A percentile compares a stretch with the other conserved stretches of the same genome.
These are phyloP conservation scores for Allolobophora icterica DNA, from an alignment of 2,888 invertebrate genomes.

Conservation along the genomic window DNA sequence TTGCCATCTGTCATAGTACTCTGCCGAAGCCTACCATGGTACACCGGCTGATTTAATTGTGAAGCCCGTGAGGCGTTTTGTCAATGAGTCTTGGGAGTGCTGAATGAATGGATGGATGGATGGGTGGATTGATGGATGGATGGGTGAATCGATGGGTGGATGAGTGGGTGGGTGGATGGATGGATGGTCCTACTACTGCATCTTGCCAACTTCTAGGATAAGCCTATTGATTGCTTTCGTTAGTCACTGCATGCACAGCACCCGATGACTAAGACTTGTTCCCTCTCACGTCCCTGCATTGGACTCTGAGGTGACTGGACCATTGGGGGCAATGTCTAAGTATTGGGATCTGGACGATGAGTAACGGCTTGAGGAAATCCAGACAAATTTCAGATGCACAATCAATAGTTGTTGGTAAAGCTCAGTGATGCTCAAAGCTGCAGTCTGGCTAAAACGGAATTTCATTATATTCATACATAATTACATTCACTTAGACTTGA, in stretches of 20 bases:
- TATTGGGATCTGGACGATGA: not conserved
- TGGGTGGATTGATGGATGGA: not conserved
- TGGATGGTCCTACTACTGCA: not conserved
- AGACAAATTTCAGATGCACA: not conserved
- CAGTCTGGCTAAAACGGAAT: not conserved
- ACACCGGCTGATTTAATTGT: slow-evolving; percentile 5
- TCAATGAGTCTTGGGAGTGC: not conserved
- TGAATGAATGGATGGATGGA: not conserved
- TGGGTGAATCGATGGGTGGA: too few species aligned
- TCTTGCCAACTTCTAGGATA: not conserved
- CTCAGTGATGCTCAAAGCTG: not conserved
- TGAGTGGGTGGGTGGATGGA: too few species aligned
- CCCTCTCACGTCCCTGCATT: not conserved
- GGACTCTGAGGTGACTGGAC: not conserved
- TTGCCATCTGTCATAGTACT: not conserved
- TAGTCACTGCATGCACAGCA: not conserved
- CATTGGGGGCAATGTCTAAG: not conserved
- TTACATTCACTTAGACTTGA: too few species aligned
- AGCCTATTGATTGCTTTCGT: not conserved
- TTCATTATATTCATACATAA: not conserved
- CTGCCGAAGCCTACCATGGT: not conserved
- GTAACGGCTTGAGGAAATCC: not conserved
- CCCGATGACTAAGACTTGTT: not conserved
- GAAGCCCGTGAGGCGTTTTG: not conserved
- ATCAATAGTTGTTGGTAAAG: not conserved